A percentile compares a stretch with the other conserved stretches of the same genome.
Evolutionary conservation across 2,113 vertebrate genomes (phyloP).

Genomic region (Lophochroa leadbeateri): DNA sequence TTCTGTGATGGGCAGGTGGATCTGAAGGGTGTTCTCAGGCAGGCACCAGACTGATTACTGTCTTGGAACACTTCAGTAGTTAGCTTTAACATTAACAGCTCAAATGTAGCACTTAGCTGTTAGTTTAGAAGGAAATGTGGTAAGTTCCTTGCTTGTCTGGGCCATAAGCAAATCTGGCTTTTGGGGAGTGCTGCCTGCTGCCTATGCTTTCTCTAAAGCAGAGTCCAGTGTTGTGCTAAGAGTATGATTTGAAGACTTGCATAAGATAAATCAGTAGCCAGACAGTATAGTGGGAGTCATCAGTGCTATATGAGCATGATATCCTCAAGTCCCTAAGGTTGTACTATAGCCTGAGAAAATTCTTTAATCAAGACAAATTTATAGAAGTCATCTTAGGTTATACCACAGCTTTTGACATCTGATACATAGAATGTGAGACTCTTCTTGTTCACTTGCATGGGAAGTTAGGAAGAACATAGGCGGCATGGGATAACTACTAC

Average conservation of each 20-base stretch:
- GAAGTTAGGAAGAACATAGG: neutral
- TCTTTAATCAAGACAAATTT: neutral
- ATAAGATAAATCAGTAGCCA: neutral
- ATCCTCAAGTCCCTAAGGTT: neutral
- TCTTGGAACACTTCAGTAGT: neutral
- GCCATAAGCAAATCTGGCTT: neutral
- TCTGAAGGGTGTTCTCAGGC: neutral
- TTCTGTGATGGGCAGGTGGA: neutral
- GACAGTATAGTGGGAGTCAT: neutral
- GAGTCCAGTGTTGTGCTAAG: neutral
- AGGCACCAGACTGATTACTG: neutral
- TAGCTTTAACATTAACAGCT: neutral
- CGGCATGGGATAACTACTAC: neutral
- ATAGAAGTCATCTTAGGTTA: neutral
- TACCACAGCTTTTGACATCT: neutral
- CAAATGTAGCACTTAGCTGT: neutral
- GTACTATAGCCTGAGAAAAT: neutral
- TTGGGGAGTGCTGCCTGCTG: neutral
- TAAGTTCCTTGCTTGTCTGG: neutral
- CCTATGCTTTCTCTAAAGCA: neutral
- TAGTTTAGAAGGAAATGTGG: neutral
- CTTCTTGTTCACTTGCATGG: neutral
- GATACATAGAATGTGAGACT: neutral
- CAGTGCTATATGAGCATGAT: rapidly evolving
- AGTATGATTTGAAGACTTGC: neutral